Evolutionary conservation across 2,888 invertebrate species (phyloP).

Genomic region (Zygaena filipendulae): DNA sequence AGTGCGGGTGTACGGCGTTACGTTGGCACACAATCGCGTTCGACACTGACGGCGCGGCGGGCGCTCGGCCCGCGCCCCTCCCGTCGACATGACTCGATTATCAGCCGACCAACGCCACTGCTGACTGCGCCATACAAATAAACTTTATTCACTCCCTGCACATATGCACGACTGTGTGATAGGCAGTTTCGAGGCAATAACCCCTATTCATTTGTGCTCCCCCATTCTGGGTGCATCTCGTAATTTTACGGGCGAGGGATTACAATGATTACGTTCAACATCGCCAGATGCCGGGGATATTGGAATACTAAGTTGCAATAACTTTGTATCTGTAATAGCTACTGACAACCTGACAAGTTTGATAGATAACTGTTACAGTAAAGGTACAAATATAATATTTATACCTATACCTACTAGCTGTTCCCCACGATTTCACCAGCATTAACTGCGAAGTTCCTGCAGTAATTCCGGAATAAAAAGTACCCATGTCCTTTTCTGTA

Average conservation of each 20-base stretch:
- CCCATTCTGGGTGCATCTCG: slow-evolving; percentile 50
- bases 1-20: slow-evolving; percentile 17
- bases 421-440: too few relatives aligned
- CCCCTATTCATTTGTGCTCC: slow-evolving; percentile 52
- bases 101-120: slow-evolving; percentile 45
- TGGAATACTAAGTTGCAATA: slow-evolving; percentile 13
- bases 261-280: slow-evolving; percentile 40
- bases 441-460: too few relatives aligned
- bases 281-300: slow-evolving; percentile 23
- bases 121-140: slow-evolving; percentile 52
- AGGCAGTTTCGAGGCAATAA: slow-evolving; percentile 59
- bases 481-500: too few relatives aligned
- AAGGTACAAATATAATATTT: too few relatives aligned
- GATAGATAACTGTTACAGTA: too few relatives aligned
- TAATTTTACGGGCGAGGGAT: slow-evolving; percentile 58
- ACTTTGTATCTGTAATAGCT: too few relatives aligned
- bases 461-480: too few relatives aligned
- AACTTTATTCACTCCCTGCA: slow-evolving; percentile 63
- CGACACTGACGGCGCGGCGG: slow-evolving; percentile 38
- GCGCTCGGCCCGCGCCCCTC: slow-evolving; percentile 45
- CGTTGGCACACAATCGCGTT: slow-evolving; percentile 34
- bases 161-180: slow-evolving; percentile 46
- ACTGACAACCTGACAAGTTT: too few relatives aligned
- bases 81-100: slow-evolving; percentile 51
- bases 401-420: too few relatives aligned